phyloP scores from a whole-genome alignment of 2,888 invertebrate genomes.

The Rhagophthalmus giganteus region DNA sequence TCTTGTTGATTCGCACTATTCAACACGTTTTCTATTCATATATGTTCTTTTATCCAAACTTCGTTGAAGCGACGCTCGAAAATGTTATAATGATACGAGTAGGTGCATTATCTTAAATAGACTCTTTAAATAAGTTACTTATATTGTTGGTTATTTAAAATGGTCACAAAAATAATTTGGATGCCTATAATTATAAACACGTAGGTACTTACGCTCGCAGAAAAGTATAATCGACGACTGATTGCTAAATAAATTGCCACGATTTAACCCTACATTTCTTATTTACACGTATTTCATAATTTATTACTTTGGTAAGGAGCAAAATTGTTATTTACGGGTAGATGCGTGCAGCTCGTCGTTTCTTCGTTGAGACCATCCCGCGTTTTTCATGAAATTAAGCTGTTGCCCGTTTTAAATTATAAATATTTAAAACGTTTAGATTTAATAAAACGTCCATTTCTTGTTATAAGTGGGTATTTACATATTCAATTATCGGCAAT shows the following conservation, averaged over 20 bases:
- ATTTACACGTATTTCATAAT: neutral
- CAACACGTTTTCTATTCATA: conserved; percentile 42
- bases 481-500: conserved; percentile 23
- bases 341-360: too few species aligned
- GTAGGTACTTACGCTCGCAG: neutral
- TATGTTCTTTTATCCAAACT: conserved; percentile 31
- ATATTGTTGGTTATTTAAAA: neutral
- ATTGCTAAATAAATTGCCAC: neutral
- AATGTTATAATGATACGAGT: conserved; percentile 7
- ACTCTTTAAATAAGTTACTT: too few species aligned
- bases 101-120: too few species aligned
- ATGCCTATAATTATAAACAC: too few species aligned
- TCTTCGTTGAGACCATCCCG: too few species aligned
- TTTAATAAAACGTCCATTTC: neutral
- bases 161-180: neutral
- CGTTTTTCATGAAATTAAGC: neutral
- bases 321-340: too few species aligned
- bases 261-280: neutral
- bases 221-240: neutral
- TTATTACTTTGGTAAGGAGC: too few species aligned
- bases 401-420: neutral
- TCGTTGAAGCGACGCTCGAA: conserved; percentile 13
- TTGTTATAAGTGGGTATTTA: too few species aligned
- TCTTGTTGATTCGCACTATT: conserved; percentile 39
- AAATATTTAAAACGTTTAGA: neutral